phyloP scores from a whole-genome alignment of 2,797 vertebrate species.

The Orientallactaga sibirica region DNA sequence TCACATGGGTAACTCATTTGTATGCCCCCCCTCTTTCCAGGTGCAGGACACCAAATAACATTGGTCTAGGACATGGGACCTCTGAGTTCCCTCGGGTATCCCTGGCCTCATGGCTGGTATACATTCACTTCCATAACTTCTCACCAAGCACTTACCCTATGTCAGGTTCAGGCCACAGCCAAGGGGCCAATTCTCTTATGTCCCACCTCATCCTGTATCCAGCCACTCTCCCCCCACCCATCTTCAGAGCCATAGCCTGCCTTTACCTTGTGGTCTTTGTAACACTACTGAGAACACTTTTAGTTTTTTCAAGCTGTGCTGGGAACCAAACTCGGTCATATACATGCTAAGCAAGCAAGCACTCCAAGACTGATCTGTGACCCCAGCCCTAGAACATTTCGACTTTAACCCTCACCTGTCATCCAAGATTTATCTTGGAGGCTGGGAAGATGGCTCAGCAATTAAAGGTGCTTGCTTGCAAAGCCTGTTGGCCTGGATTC shows the following conservation, averaged over 20 bases:
- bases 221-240: neutral
- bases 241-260: neutral
- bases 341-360: neutral
- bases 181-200: neutral
- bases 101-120: neutral
- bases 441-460: no score
- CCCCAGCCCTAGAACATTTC: neutral
- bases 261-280: neutral
- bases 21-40: neutral
- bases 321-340: neutral
- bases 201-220: neutral
- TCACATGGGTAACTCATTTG: neutral
- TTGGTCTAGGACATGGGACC: neutral
- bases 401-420: neutral
- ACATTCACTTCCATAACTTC: neutral
- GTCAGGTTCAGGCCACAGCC: neutral
- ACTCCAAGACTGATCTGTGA: neutral
- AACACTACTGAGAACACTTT: neutral
- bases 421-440: neutral
- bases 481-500: no score
- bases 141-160: neutral
- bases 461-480: no score
- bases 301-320: neutral
- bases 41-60: neutral
- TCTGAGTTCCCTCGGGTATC: neutral